These are phyloP conservation scores for Microcebus griseorufus DNA, from an alignment of 2,113 vertebrate species.

Conservation along the genomic window DNA sequence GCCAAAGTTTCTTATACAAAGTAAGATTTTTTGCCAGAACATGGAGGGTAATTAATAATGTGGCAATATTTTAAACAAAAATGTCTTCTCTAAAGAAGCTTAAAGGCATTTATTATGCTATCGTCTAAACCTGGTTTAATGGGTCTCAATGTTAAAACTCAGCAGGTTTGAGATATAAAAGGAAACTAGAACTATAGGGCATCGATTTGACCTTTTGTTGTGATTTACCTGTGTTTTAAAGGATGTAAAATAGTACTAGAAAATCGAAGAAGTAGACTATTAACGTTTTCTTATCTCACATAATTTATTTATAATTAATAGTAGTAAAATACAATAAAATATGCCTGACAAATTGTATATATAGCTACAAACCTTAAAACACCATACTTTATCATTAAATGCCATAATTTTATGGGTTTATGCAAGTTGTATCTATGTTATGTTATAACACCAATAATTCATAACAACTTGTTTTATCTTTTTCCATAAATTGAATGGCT, in stretches of 20 bases:
- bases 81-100: neutral
- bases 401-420: neutral
- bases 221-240: neutral
- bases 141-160: constrained; percentile 52
- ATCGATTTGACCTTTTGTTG: neutral
- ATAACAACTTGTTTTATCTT: neutral
- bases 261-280: neutral
- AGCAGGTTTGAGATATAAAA: constrained; percentile 7
- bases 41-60: constrained; percentile 65
- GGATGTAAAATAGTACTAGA: neutral
- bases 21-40: constrained; percentile 20
- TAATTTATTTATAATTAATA: constrained; percentile 1
- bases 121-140: constrained; percentile 11
- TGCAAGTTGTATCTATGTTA: neutral
- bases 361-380: neutral
- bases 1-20: constrained; percentile 58
- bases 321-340: neutral
- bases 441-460: neutral
- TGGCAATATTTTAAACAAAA: constrained; percentile 50
- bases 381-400: neutral
- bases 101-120: constrained; percentile 9
- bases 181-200: neutral
- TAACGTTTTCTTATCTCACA: neutral
- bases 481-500: neutral
- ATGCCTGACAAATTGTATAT: neutral